These are phyloP conservation scores for Polietes domitor DNA, from an alignment of 2,888 invertebrate genomes.

Conservation along the genomic window DNA sequence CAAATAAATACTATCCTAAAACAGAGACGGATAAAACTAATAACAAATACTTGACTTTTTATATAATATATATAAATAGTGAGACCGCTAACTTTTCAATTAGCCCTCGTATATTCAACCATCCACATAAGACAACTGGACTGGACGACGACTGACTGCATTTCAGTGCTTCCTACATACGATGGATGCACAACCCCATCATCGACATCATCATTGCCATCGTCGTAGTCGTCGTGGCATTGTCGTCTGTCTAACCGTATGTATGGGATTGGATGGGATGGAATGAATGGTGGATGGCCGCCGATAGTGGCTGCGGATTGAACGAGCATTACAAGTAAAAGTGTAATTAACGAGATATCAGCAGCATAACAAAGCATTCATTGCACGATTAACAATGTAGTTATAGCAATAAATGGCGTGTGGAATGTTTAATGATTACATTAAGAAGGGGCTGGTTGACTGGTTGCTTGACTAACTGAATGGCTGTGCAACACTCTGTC, in stretches of 20 bases:
- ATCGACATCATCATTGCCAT: neutral
- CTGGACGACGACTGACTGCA: neutral
- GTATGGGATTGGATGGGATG: neutral
- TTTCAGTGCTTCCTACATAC: neutral
- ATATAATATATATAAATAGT: no score
- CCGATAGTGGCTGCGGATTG: conserved; percentile 13
- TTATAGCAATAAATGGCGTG: conserved; percentile 66
- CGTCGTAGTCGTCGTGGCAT: neutral
- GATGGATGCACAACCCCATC: neutral
- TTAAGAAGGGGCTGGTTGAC: conserved; percentile 29
- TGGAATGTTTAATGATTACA: conserved; percentile 67
- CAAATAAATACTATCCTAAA: no score
- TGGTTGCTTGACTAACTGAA: neutral
- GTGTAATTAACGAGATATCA: conserved; percentile 65
- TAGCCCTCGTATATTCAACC: neutral
- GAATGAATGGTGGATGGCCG: neutral
- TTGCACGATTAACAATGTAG: conserved; percentile 60
- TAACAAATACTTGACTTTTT: no score
- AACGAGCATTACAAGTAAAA: conserved; percentile 62
- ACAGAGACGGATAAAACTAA: no score
- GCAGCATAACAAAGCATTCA: conserved; percentile 38
- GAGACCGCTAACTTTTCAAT: neutral
- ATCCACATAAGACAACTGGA: neutral
- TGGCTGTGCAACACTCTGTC: no score
- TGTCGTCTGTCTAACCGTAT: conserved; percentile 24